Conservation (phyloP, 2,888 invertebrate genomes). For the Corbicula japonica region DNA sequence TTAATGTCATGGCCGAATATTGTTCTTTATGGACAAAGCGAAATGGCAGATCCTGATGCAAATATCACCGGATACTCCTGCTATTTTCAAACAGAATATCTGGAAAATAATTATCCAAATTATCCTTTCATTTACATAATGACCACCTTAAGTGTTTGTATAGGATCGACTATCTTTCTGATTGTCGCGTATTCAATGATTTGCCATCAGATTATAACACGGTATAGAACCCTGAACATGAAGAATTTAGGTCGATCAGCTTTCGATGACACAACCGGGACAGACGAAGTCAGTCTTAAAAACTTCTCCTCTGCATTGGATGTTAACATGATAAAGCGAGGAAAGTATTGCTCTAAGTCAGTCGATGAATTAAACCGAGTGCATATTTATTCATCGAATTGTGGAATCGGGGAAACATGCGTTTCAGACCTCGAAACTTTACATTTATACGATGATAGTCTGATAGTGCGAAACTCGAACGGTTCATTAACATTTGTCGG, state of each 20-base stretch:
- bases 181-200: conserved; percentile 55
- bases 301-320: background rate
- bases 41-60: conserved; percentile 59
- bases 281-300: conserved; percentile 40
- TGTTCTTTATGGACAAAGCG: conserved; percentile 74
- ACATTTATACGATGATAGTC: background rate
- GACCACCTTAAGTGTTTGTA: conserved; percentile 45
- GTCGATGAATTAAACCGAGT: background rate
- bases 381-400: background rate
- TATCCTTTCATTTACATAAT: conserved; percentile 70
- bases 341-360: background rate
- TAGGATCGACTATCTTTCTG: conserved; percentile 51
- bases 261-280: conserved; percentile 28
- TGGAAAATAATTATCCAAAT: conserved; percentile 63
- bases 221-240: conserved; percentile 19
- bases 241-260: background rate
- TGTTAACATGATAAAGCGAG: background rate
- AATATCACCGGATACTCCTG: conserved; percentile 75
- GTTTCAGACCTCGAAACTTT: background rate
- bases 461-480: conserved; percentile 8
- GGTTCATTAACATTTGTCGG: conserved; percentile 18
- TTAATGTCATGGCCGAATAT: conserved; percentile 72
- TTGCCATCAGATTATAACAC: conserved; percentile 47
- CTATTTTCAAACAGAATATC: conserved; percentile 66
- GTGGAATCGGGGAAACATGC: background rate